These are phyloP conservation scores for Neosilurus hyrtlii DNA, from an alignment of 2,797 vertebrate species.

Conservation along the genomic window DNA sequence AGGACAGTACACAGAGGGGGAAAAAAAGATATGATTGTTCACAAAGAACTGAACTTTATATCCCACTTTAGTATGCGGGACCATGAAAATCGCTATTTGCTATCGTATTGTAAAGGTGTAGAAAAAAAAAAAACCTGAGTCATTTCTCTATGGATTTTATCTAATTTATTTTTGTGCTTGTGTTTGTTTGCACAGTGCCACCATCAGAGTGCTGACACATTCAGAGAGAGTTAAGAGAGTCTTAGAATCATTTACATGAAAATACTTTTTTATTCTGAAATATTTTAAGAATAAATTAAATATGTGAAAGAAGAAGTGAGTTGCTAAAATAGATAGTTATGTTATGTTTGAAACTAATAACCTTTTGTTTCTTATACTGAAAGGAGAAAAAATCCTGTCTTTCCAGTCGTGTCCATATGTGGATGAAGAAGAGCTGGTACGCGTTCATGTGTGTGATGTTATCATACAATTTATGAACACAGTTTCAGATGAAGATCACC, in stretches of 20 bases:
- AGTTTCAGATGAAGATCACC: not conserved
- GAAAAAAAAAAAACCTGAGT: constrained; percentile 68
- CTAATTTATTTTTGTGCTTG: constrained; percentile 74
- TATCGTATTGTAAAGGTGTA: constrained; percentile 81
- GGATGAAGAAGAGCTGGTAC: constrained; percentile 1
- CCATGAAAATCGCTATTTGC: constrained; percentile 81
- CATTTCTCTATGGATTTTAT: constrained; percentile 76
- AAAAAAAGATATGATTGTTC: constrained; percentile 62
- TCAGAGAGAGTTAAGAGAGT: constrained; percentile 52
- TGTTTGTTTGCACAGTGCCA: constrained; percentile 71
- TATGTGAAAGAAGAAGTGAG: constrained; percentile 68
- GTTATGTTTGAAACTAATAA: constrained; percentile 12
- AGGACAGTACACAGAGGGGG: constrained; percentile 62
- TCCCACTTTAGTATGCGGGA: constrained; percentile 79
- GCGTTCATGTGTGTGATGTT: not conserved
- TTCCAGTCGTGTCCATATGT: constrained; percentile 1
- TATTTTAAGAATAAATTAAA: constrained; percentile 83
- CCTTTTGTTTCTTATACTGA: not conserved
- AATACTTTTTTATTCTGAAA: constrained; percentile 76
- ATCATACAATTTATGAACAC: not conserved
- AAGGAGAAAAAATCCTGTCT: not conserved
- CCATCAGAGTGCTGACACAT: constrained; percentile 59
- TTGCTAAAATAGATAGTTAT: constrained; percentile 59
- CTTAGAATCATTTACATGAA: constrained; percentile 69
- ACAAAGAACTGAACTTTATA: constrained; percentile 72